These are phyloP conservation scores for Hyles vespertilio DNA, from an alignment of 1,140 invertebrate genomes.

Conservation along the genomic window DNA sequence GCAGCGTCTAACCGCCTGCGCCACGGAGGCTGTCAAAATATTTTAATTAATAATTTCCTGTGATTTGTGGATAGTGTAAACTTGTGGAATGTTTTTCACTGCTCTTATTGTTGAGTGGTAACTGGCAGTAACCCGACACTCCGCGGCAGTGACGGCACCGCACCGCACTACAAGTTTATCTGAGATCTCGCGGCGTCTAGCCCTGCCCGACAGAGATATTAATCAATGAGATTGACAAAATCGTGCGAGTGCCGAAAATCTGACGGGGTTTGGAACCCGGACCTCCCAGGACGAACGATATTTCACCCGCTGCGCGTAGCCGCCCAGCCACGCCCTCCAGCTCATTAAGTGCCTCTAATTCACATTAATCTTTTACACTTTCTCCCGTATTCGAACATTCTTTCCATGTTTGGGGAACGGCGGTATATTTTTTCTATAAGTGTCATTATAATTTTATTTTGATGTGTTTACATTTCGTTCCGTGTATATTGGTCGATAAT, in stretches of 20 bases:
- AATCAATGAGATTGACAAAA: conserved; percentile 68
- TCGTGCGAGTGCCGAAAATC: conserved; percentile 70
- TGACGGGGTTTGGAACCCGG: conserved; percentile 45
- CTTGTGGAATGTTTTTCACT: neutral
- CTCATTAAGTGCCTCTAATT: conserved; percentile 67
- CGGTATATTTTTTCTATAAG: conserved; percentile 1
- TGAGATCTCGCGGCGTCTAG: conserved; percentile 44
- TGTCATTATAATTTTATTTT: conserved; percentile 1
- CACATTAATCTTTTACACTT: conserved; percentile 61
- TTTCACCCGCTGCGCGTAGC: conserved; percentile 54
- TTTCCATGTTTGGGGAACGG: neutral
- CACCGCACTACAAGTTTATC: conserved; percentile 35
- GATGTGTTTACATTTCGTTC: no score
- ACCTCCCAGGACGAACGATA: conserved; percentile 68
- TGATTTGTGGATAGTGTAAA: no score
- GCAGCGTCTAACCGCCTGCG: no score
- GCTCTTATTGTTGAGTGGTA: conserved; percentile 14
- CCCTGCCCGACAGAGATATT: conserved; percentile 43
- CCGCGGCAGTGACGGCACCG: conserved; percentile 18
- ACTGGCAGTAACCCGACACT: conserved; percentile 15
- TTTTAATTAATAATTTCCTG: no score
- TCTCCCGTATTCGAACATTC: conserved; percentile 31
- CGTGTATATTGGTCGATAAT: no score
- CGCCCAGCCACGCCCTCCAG: conserved; percentile 56
- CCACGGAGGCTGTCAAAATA: no score